Conservation (phyloP, 1,140 invertebrate genomes). For the Contarinia nasturtii region DNA sequence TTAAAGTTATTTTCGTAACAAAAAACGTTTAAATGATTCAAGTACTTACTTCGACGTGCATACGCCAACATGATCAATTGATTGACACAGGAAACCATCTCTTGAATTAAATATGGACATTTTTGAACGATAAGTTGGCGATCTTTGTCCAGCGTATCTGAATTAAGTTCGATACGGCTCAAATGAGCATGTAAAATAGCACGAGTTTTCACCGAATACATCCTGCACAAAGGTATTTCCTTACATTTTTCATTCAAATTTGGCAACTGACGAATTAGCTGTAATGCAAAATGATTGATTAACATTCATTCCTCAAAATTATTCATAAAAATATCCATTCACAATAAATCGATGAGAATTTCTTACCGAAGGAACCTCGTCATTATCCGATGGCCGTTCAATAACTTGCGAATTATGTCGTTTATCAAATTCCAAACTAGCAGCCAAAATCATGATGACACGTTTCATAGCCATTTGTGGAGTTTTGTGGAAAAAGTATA, state of each 20-base stretch:
- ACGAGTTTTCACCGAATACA: conserved; percentile 94
- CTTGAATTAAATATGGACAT: conserved; percentile 89
- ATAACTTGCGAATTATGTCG: conserved; percentile 86
- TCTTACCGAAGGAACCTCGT: conserved; percentile 80
- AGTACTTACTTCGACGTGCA: conserved; percentile 58
- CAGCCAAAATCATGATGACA: conserved; percentile 88
- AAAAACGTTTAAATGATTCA: conserved; percentile 1
- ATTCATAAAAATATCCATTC: too few species aligned
- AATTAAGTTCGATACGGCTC: conserved; percentile 58
- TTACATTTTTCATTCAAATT: conserved; percentile 91
- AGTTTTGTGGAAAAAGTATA: conserved; percentile 88
- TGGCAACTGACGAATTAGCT: conserved; percentile 78
- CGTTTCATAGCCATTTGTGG: conserved; percentile 87
- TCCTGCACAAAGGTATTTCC: conserved; percentile 76
- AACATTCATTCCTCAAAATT: too few species aligned
- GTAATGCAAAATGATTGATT: too few species aligned
- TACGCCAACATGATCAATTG: conserved; percentile 85
- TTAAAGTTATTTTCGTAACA: too few species aligned
- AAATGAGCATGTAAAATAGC: conserved; percentile 90
- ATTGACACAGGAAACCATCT: conserved; percentile 91
- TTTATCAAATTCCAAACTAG: conserved; percentile 90
- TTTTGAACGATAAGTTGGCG: conserved; percentile 78
- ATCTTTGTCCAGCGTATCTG: conserved; percentile 66
- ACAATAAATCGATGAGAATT: too few species aligned
- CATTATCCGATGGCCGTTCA: conserved; percentile 83